Percentiles rank a stretch among this genome's conserved stretches.
phyloP scores from a whole-genome alignment of 2,113 vertebrate species.

The Tyto alba region DNA sequence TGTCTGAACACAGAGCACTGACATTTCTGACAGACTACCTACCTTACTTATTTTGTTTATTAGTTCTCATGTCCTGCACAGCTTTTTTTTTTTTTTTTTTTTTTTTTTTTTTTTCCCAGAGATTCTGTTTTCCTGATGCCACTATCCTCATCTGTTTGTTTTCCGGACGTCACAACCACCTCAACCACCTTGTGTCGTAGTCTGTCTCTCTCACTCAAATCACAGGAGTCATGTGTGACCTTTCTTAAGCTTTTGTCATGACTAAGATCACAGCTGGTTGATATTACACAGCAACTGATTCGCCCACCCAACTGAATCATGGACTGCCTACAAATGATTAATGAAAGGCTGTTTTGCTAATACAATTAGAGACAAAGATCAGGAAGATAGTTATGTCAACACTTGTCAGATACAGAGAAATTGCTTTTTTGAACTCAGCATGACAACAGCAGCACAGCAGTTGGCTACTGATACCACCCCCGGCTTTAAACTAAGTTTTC shows the following conservation, averaged over 20 bases:
- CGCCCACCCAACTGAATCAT: conserved; percentile 19
- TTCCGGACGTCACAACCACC: background rate
- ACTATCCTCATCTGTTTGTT: background rate
- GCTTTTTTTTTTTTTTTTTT: background rate
- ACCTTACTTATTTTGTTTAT: background rate
- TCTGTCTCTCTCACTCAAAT: background rate
- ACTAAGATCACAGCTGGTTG: conserved; percentile 28
- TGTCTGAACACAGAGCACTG: background rate
- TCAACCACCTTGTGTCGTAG: background rate
- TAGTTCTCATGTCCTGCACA: background rate
- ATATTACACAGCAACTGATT: conserved; percentile 2
- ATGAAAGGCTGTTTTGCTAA: conserved; percentile 8
- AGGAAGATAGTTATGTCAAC: background rate
- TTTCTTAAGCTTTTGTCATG: background rate
- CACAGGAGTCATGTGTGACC: background rate
- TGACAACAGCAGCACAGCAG: background rate
- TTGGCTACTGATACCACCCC: background rate
- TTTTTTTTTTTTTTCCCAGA: background rate
- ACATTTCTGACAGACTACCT: background rate
- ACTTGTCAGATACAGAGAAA: background rate
- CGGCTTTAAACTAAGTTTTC: background rate
- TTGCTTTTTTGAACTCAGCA: background rate
- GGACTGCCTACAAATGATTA: conserved; percentile 10
- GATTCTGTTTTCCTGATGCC: background rate
- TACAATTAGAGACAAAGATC: background rate